These are phyloP conservation scores for Sebastes steindachneri DNA, from an alignment of 2,797 vertebrate genomes.

Conservation along the genomic window DNA sequence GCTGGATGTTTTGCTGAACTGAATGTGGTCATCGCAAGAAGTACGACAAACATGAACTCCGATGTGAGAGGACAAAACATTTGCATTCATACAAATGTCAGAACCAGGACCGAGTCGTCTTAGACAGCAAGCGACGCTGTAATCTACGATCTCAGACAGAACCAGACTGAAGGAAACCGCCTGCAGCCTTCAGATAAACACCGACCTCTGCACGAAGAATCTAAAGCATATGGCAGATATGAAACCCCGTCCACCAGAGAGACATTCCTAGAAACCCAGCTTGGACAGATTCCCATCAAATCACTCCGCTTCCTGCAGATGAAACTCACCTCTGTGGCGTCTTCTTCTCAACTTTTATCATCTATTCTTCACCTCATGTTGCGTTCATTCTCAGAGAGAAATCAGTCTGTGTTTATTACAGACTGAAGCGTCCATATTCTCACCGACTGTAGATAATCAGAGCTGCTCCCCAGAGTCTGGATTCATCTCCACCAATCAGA, in stretches of 20 bases:
- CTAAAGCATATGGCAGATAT: conserved; percentile 10
- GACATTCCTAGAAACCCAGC: not conserved
- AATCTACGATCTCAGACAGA: not conserved
- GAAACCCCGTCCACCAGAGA: not conserved
- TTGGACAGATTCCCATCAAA: not conserved
- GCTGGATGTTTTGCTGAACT: not conserved
- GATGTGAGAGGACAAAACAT: not conserved
- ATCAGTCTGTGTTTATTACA: not conserved
- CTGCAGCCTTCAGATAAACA: conserved; percentile 5
- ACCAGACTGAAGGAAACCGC: not conserved
- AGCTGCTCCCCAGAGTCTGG: conserved; percentile 9
- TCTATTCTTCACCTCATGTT: not conserved
- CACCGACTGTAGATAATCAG: conserved; percentile 16
- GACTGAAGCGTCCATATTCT: not conserved
- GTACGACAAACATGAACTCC: not conserved
- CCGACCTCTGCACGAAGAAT: not conserved
- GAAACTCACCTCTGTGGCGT: not conserved
- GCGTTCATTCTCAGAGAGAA: not conserved
- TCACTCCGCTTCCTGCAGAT: not conserved
- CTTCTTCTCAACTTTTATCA: not conserved
- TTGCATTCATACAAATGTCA: not conserved
- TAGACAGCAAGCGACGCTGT: not conserved
- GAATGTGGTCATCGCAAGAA: not conserved
- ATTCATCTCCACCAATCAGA: conserved; percentile 50
- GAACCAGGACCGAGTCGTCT: not conserved